Evolutionary conservation across 2,797 vertebrate species (phyloP), one percentile per base, ranked within the genome.

Genomic region (Martes flavigula): DNA sequence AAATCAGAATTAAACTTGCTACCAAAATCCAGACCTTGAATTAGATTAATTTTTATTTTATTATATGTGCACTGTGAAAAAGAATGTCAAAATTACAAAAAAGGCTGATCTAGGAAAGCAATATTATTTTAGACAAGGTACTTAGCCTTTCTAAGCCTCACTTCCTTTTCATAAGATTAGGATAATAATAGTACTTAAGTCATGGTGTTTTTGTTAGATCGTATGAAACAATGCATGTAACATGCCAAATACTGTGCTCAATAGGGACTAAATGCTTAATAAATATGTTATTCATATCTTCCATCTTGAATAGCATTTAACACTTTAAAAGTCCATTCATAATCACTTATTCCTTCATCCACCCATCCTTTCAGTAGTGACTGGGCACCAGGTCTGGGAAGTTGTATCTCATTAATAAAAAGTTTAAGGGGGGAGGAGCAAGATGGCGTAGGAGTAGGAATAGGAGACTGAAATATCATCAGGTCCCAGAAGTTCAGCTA

Each of bases 41-140:
- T 70, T 87, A 12, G 60, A 66, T 81, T 93, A 93, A 92, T 91
- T 97, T 97, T 94, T 96, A 96, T 89, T 95, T 93, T 87, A 96
- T 62, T 85, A 40, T 38, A 88, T 62, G 11, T 78, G 30, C 43
- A n/a, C 54, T 91, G n/a, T 58, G 93, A 70, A 18, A 72, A 89
- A 62, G 56, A 70, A 92, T 62, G 35, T 18, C 56, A 94, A 94
- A 93, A 94, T 78, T 27, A 84, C 3, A 51, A 87, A 93, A 95
- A 87, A 92, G 23, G 32, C 35, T 83, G 72, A 87, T 64, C 35
- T 82, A 78, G 17, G 78, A 60, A 6, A 54, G 58, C n/a, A 81
- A 32, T 84, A 84, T 56, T 78, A 72, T 82, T 95, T 93, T 95
- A 93, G 90, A 91, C 21, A 87, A 96, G 43, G 25, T 51, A 83